Evolutionary conservation across 2,113 vertebrate genomes (phyloP).

Genomic region (Sardina pilchardus): DNA sequence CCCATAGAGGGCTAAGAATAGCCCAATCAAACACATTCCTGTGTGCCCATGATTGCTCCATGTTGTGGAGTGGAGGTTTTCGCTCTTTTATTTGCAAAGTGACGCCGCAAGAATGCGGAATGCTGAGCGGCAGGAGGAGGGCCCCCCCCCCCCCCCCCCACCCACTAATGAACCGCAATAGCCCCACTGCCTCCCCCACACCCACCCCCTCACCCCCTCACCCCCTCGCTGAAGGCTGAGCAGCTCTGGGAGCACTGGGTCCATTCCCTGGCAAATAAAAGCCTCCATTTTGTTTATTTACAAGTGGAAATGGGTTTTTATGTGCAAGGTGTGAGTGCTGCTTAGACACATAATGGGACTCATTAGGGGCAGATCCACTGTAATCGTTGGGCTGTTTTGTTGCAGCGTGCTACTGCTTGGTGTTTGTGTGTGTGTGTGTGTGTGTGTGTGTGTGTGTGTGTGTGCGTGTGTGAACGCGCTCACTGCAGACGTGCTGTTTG

Average conservation of each 20-base stretch:
- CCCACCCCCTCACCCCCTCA: too few species aligned
- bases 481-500: too few species aligned
- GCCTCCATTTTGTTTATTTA: not conserved
- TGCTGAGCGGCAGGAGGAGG: constrained; percentile 18
- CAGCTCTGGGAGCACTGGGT: not conserved
- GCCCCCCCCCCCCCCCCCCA: not conserved
- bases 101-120: constrained; percentile 43
- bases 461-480: too few species aligned
- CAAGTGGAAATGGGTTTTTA: constrained; percentile 3
- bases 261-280: not conserved
- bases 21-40: constrained; percentile 55
- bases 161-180: too few species aligned
- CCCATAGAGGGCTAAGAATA: constrained; percentile 51
- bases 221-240: not conserved
- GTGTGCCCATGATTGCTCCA: constrained; percentile 53
- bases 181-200: too few species aligned
- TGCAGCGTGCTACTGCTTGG: not conserved
- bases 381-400: not conserved
- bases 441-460: not conserved
- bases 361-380: not conserved
- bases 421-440: not conserved
- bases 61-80: constrained; percentile 31
- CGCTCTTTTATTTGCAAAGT: constrained; percentile 45
- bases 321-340: not conserved
- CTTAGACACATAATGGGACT: not conserved